Evolutionary conservation across 2,888 invertebrate genomes (phyloP).

Genomic region (Heliothis peltigera): DNA sequence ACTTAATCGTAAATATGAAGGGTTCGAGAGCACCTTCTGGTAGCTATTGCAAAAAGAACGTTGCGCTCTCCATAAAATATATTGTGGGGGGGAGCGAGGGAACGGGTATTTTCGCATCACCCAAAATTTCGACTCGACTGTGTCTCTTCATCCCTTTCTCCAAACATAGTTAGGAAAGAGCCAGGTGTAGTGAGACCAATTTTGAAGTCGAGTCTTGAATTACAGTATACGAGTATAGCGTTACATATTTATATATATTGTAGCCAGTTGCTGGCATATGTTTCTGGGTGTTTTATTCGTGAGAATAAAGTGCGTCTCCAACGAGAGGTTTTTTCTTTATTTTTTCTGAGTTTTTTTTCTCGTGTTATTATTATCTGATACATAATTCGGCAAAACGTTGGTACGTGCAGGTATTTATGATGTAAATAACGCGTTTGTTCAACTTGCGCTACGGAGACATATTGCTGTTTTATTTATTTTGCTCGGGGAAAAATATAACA

Average conservation of each 20-base stretch:
- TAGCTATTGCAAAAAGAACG: constrained; percentile 89
- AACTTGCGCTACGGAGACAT: constrained; percentile 53
- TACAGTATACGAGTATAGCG: constrained; percentile 58
- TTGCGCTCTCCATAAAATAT: constrained; percentile 88
- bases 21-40: constrained; percentile 88
- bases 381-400: constrained; percentile 62
- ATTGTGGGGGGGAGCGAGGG: constrained; percentile 73
- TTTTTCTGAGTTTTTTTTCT: constrained; percentile 64
- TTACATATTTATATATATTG: constrained; percentile 83
- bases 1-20: constrained; percentile 90
- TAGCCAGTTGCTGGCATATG: constrained; percentile 83
- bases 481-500: constrained; percentile 39
- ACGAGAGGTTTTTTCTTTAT: constrained; percentile 61
- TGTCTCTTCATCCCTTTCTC: constrained; percentile 51
- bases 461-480: constrained; percentile 59
- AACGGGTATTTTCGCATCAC: constrained; percentile 51
- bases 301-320: constrained; percentile 80
- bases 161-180: constrained; percentile 44
- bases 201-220: constrained; percentile 12
- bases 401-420: constrained; percentile 65
- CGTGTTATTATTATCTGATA: constrained; percentile 66
- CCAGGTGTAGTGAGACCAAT: constrained; percentile 1
- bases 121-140: constrained; percentile 46
- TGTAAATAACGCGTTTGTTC: constrained; percentile 61
- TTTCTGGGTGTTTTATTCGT: constrained; percentile 84